Conservation (phyloP, 2,888 invertebrate genomes). For the Choreutis nemorana region DNA sequence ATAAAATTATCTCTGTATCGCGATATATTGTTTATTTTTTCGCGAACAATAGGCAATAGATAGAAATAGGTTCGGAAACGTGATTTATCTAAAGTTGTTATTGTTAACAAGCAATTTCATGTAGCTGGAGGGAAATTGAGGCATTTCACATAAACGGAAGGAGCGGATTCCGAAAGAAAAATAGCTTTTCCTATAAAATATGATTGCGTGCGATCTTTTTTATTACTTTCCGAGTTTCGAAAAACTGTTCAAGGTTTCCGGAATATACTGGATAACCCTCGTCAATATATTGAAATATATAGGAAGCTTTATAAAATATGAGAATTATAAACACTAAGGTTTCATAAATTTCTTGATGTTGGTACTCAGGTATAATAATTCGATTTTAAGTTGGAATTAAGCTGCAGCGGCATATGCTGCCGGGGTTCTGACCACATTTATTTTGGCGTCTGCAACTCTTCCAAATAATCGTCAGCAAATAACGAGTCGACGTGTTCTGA, state of each 20-base stretch:
- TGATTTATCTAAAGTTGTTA: constrained; percentile 17
- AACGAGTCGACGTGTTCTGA: constrained; percentile 36
- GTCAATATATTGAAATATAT: too few relatives aligned
- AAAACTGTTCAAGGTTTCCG: too few relatives aligned
- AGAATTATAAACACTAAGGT: too few relatives aligned
- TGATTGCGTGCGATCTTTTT: constrained; percentile 52
- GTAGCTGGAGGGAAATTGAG: constrained; percentile 35
- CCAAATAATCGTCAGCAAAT: constrained; percentile 54
- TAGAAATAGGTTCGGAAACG: background rate
- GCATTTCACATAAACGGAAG: constrained; percentile 28
- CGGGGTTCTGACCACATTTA: too few relatives aligned
- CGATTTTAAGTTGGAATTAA: too few relatives aligned
- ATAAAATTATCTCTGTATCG: too few relatives aligned
- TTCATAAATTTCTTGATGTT: too few relatives aligned
- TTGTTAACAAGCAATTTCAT: constrained; percentile 42
- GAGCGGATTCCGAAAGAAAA: constrained; percentile 28
- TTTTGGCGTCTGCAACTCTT: too few relatives aligned
- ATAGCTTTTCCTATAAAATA: constrained; percentile 53
- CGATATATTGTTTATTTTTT: background rate
- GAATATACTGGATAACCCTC: too few relatives aligned
- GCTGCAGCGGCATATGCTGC: too few relatives aligned
- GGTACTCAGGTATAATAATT: too few relatives aligned
- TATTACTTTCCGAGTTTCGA: constrained; percentile 38
- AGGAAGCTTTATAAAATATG: too few relatives aligned
- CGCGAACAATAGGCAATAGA: background rate